Percentiles rank a stretch among this genome's conserved stretches.
These are phyloP conservation scores for Ploceus nigricollis DNA, from an alignment of 2,113 vertebrate species.

Conservation along the genomic window DNA sequence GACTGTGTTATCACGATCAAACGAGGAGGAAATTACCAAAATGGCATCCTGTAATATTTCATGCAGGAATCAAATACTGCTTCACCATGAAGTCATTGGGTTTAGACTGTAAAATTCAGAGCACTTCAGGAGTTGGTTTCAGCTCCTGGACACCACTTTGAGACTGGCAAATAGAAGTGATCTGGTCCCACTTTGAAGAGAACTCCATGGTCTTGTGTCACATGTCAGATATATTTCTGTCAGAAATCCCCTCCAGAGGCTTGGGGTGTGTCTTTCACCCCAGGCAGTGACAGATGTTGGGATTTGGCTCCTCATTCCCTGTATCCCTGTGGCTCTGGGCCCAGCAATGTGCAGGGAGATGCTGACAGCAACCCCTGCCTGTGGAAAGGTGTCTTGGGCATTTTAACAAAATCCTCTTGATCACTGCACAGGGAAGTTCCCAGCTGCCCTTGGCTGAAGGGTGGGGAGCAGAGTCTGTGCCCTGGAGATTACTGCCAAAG, in stretches of 20 bases:
- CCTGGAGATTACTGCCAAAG: background rate
- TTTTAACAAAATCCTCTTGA: background rate
- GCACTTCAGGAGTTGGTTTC: background rate
- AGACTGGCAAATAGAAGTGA: background rate
- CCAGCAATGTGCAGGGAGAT: background rate
- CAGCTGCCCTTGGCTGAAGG: background rate
- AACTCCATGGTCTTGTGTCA: background rate
- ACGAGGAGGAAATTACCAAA: background rate
- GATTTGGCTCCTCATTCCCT: background rate
- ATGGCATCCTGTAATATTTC: conserved; percentile 7
- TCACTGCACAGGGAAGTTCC: background rate
- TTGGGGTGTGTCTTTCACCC: background rate
- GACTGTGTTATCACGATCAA: background rate
- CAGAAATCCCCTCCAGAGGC: background rate
- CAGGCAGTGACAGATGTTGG: background rate
- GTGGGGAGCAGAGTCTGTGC: background rate
- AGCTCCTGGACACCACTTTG: background rate
- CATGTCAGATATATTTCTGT: no score
- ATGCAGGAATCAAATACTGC: background rate
- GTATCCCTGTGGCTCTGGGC: background rate
- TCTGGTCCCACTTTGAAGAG: background rate
- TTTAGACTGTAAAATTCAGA: background rate
- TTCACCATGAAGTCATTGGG: background rate
- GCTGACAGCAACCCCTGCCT: background rate
- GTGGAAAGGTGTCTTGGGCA: background rate